Evolutionary conservation across 2,113 vertebrate species (phyloP).

Genomic region (Muscicapa adusta): DNA sequence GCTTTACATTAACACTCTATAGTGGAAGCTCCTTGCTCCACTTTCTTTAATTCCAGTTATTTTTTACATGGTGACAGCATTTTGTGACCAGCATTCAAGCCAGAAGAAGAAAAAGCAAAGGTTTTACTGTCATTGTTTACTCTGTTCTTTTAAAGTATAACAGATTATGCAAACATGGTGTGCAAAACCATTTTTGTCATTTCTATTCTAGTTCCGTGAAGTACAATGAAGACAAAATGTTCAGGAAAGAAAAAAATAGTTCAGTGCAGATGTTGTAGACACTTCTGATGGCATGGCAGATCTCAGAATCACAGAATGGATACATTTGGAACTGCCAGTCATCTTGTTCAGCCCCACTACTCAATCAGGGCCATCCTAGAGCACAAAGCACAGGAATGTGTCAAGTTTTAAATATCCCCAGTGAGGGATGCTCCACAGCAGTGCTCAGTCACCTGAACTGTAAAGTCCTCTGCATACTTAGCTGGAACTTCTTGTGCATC

Average conservation of each 20-base stretch:
- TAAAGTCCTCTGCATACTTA: background rate
- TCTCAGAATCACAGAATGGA: background rate
- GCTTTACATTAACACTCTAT: background rate
- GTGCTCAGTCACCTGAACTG: background rate
- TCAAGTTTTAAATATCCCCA: background rate
- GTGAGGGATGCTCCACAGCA: background rate
- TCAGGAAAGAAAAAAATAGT: background rate
- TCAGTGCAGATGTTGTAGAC: background rate
- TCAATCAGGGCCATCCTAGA: background rate
- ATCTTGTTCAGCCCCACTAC: background rate
- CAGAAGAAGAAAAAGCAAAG: background rate
- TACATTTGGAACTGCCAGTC: background rate
- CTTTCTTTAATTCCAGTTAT: background rate
- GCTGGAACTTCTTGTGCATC: background rate
- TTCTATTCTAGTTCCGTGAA: background rate
- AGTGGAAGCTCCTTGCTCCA: background rate
- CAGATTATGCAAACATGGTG: background rate
- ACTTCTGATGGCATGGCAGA: background rate
- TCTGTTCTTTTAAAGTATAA: background rate
- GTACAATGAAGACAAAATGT: background rate
- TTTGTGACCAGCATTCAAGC: accelerated
- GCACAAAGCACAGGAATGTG: background rate
- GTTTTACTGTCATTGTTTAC: background rate
- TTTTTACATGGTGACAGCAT: background rate
- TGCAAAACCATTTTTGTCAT: background rate